Evolutionary conservation across 1,140 invertebrate species (phyloP), one percentile per base, ranked within the genome.

Genomic region (Monomorium pharaonis): DNA sequence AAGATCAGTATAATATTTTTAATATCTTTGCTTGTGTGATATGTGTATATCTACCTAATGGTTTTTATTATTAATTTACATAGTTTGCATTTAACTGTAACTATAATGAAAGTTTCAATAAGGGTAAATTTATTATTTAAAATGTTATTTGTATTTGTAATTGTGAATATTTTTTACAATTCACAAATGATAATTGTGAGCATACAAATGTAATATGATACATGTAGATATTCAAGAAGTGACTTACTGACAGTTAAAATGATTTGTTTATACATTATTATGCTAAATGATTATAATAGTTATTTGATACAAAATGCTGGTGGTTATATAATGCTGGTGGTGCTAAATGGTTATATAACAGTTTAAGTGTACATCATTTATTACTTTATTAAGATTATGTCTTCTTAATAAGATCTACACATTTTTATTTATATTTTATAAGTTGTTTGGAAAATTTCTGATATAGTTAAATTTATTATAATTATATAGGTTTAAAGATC

Each of bases 1-100:
- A 51, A 89, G 89, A 88, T 89, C 88, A 88, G 72, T 89, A 83
- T 88, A 42, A 63, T 86, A 84, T 88, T 72, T 90, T 90, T 89
- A 27, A 69, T 80, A 77, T 65, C 86, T 91, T 90, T 89, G 91
- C 90, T 93, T 93, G 86, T 86, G 86, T 92, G 86, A 74, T 56
- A 27, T 37, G 14, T 65, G 51, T 76, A 80, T 91, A 76, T 85
- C 78, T 80, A 33, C 12, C 16, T 58, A 56, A 62, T 84, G 47
- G 70, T 81, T 74, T 88, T 84, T 63, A 62, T 60, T 24, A 18
- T 49, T 58, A 42, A 67, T n/a, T 69, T 47, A 63, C 65, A 80
- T 16, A 69, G 16, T 74, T 74, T 37, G 7, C 30, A 51, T 75
- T 60, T n/a, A 27, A 14, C 37, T 60, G 16, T 58, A 44, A 74